A percentile compares a stretch with the other conserved stretches of the same genome.
phyloP scores from a whole-genome alignment of 2,797 vertebrate genomes.

The Cossypha dichroa region DNA sequence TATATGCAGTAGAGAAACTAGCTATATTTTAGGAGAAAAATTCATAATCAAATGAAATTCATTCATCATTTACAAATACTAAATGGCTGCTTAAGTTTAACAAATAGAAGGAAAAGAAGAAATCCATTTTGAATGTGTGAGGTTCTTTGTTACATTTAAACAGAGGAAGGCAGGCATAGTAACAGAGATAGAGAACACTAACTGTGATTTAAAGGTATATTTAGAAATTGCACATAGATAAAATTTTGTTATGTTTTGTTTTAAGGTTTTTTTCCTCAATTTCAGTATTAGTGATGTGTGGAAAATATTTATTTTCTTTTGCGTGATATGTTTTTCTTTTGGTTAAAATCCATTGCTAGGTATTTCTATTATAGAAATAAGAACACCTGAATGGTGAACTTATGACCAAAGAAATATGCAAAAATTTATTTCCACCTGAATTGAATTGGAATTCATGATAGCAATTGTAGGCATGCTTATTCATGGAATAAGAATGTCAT shows the following conservation, averaged over 20 bases:
- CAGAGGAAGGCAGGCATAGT: not conserved
- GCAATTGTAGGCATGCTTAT: not conserved
- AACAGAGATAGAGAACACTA: not conserved
- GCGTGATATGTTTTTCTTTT: not conserved
- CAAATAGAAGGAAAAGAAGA: not conserved
- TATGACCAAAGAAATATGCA: not conserved
- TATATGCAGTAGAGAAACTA: not conserved
- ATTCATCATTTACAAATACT: not conserved
- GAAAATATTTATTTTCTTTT: not conserved
- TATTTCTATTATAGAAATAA: not conserved
- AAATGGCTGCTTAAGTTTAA: not conserved
- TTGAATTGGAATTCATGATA: not conserved
- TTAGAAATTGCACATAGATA: not conserved
- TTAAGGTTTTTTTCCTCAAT: not conserved
- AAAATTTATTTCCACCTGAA: not conserved
- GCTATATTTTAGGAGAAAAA: not conserved
- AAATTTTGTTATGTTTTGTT: not conserved
- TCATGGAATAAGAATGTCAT: not conserved
- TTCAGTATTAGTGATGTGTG: not conserved
- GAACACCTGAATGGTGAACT: not conserved
- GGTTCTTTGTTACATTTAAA: not conserved
- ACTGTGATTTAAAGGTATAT: not conserved
- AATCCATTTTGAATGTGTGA: not conserved
- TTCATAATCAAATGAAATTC: not conserved
- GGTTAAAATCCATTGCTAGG: not conserved